Evolutionary conservation across 2,797 vertebrate genomes (phyloP).

Genomic region (Dermochelys coriacea): DNA sequence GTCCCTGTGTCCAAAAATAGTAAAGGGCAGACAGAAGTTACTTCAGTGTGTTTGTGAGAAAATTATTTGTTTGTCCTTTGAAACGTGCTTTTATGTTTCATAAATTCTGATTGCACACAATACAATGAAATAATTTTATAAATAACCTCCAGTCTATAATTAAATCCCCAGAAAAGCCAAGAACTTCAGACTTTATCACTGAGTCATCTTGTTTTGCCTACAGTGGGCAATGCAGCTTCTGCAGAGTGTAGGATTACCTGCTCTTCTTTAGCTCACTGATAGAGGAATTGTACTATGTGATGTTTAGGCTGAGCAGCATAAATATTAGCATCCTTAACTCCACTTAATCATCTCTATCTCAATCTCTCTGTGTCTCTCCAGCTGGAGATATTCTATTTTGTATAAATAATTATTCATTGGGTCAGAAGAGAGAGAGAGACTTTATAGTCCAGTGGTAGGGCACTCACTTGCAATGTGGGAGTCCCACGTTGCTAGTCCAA

Average conservation of each 20-base stretch:
- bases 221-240: constrained; percentile 37
- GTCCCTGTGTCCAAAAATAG: constrained; percentile 32
- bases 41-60: constrained; percentile 44
- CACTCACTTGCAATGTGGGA: background rate
- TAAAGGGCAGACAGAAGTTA: constrained; percentile 62
- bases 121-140: constrained; percentile 37
- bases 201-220: constrained; percentile 68
- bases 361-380: background rate
- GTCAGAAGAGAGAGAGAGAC: background rate
- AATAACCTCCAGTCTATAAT: constrained; percentile 56
- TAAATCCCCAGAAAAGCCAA: constrained; percentile 43
- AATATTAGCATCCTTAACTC: background rate
- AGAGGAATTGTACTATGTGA: background rate
- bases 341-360: background rate
- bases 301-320: background rate
- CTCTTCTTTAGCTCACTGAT: constrained; percentile 8
- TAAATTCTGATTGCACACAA: constrained; percentile 62
- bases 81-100: constrained; percentile 67
- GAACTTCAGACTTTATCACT: constrained; percentile 47
- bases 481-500: background rate
- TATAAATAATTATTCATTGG: background rate
- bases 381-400: background rate
- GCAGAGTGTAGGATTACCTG: background rate
- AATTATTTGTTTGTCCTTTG: constrained; percentile 54
- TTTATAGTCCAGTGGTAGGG: background rate